These are phyloP conservation scores for Chaetophractus vellerosus DNA, from an alignment of 2,797 vertebrate species.

Conservation along the genomic window DNA sequence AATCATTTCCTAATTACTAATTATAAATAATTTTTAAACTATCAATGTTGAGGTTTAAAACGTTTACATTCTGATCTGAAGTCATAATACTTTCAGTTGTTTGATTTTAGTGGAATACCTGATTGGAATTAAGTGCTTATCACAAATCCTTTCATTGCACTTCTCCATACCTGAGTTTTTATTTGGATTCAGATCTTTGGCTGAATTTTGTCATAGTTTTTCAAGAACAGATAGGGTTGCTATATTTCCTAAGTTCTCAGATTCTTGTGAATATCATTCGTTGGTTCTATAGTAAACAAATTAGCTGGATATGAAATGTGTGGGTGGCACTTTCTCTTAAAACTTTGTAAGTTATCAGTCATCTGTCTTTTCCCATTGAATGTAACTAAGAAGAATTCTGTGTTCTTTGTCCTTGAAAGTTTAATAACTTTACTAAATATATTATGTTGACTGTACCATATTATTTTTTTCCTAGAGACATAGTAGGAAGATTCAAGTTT, in stretches of 20 bases:
- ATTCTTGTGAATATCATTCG: neutral
- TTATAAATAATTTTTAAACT: neutral
- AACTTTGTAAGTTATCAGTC: neutral
- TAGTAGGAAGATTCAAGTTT: slow-evolving; percentile 13
- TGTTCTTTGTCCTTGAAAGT: neutral
- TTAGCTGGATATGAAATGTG: neutral
- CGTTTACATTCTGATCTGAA: neutral
- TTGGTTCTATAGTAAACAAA: neutral
- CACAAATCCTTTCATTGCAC: neutral
- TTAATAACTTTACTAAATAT: neutral
- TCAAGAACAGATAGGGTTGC: neutral
- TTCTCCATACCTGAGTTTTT: neutral
- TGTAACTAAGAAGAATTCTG: neutral
- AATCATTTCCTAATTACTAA: neutral
- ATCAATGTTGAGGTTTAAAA: neutral
- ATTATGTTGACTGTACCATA: neutral
- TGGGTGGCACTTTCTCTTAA: neutral
- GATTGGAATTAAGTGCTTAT: neutral
- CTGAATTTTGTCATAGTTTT: neutral
- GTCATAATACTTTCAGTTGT: neutral
- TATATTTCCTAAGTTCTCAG: neutral
- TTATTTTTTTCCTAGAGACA: neutral
- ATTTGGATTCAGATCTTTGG: neutral
- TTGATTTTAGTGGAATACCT: neutral
- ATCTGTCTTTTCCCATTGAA: neutral